phyloP scores from a whole-genome alignment of 2,888 invertebrate species.

The Mythimna impura region DNA sequence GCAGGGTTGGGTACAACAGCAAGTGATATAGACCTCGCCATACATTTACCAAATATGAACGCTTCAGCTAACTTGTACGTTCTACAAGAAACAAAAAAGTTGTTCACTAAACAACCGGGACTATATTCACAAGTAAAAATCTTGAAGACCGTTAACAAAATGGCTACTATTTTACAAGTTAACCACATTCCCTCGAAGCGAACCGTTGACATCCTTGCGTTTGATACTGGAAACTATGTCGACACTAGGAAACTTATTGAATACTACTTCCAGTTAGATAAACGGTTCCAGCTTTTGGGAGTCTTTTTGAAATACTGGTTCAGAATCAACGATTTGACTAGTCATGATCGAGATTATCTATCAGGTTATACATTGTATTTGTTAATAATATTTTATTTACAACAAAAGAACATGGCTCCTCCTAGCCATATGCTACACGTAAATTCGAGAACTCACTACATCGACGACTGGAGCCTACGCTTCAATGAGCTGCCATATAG shows the following conservation, averaged over 20 bases:
- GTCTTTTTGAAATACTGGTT: constrained; percentile 59
- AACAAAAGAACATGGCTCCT: constrained; percentile 47
- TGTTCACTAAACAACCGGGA: constrained; percentile 43
- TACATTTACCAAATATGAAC: constrained; percentile 40
- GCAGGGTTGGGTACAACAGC: constrained; percentile 55
- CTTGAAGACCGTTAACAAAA: not conserved
- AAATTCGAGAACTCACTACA: not conserved
- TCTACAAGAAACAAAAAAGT: constrained; percentile 12
- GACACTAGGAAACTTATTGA: constrained; percentile 29
- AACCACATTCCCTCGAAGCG: constrained; percentile 32
- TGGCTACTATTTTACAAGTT: constrained; percentile 1
- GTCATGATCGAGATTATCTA: not conserved
- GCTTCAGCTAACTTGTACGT: constrained; percentile 2
- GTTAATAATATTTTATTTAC: constrained; percentile 63
- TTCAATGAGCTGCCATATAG: constrained; percentile 27
- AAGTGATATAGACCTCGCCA: constrained; percentile 64
- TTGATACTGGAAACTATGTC: not conserved
- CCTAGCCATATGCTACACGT: constrained; percentile 9
- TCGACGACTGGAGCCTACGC: constrained; percentile 10
- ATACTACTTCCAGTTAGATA: constrained; percentile 55
- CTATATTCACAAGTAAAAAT: constrained; percentile 23
- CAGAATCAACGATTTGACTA: constrained; percentile 15
- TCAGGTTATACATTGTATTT: constrained; percentile 27
- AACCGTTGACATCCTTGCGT: constrained; percentile 10
- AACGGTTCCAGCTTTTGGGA: constrained; percentile 40